Base-by-base conservation (phyloP, 2,888 invertebrate genomes). In the Idaea biselata region DNA sequence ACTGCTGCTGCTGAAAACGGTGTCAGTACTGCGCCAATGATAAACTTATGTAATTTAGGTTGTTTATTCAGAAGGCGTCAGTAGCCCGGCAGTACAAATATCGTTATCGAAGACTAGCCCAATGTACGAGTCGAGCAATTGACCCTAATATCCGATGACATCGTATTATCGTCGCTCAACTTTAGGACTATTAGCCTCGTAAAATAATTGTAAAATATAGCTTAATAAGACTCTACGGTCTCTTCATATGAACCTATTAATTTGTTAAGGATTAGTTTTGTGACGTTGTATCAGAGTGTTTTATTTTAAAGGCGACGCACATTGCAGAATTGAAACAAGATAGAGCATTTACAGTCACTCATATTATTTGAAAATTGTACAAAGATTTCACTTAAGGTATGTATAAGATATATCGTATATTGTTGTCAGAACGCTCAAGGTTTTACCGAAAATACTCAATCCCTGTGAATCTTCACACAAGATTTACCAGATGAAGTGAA, bases 91-190 rank as follows among this genome's bases (percentile, higher is more conserved):
- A 73, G 78, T 80, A 79, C 78, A 82, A 84, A 85, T 77, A 85
- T 74, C 78, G 80, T 86, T 89, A 88, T 88, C 88, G 75, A 73
- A 79, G 83, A 79, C 83, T 83, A 83, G 79, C 82, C 82, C 80
- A 81, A 84, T 81, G 80, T 74, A 73, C 76, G 73, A 71, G 70
- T 67, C 75, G 74, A 82, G 83, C 85, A 87, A 85, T 87, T 87
- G 88, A 87, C 88, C 87, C 76, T 84, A 84, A 86, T 88, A 84
- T 82, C 77, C 73, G 80, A 83, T 80, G 82, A 84, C 80, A 78
- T 78, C 75, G 77, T 79, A 84, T 81, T 83, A 82, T 83, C 81
- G 75, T 76, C 73, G 76, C 75, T 76, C 73, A 73, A 79, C 67
- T 44, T 44, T 44, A 44, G 44, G 44, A 44, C 44, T 14, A 44